Percentiles rank a stretch among this genome's conserved stretches.
Conservation (phyloP, 2,888 invertebrate genomes). For the Petrolisthes cinctipes region DNA sequence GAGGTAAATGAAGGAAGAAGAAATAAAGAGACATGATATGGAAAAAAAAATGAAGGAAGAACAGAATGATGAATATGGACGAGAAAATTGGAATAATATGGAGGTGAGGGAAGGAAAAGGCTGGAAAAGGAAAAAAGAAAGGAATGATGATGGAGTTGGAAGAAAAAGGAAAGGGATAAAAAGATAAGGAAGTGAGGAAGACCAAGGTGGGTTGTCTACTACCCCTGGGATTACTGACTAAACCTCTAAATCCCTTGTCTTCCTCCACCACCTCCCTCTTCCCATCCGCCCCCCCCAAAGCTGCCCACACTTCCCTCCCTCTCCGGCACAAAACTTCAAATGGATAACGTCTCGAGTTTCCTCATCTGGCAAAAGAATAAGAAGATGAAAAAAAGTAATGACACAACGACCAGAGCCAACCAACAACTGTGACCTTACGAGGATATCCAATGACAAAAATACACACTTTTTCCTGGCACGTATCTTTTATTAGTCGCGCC, state of each 20-base stretch:
- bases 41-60: neutral
- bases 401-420: neutral
- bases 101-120: neutral
- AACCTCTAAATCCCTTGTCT: neutral
- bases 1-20: neutral
- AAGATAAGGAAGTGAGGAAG: neutral
- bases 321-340: constrained; percentile 9
- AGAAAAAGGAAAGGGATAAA: neutral
- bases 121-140: neutral
- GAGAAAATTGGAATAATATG: neutral
- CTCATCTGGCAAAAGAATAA: neutral
- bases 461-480: too few species aligned
- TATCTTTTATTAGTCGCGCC: too few species aligned
- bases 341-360: constrained; percentile 15
- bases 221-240: neutral
- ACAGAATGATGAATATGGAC: neutral
- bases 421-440: too few species aligned
- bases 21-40: neutral
- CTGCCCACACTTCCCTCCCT: constrained; percentile 5
- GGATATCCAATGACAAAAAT: too few species aligned
- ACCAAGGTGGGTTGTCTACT: neutral
- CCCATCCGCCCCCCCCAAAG: neutral
- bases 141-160: neutral
- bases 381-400: neutral
- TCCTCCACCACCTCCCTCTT: neutral